These are phyloP conservation scores for Cheilosia scutellata DNA, from an alignment of 2,888 invertebrate species.

Conservation along the genomic window DNA sequence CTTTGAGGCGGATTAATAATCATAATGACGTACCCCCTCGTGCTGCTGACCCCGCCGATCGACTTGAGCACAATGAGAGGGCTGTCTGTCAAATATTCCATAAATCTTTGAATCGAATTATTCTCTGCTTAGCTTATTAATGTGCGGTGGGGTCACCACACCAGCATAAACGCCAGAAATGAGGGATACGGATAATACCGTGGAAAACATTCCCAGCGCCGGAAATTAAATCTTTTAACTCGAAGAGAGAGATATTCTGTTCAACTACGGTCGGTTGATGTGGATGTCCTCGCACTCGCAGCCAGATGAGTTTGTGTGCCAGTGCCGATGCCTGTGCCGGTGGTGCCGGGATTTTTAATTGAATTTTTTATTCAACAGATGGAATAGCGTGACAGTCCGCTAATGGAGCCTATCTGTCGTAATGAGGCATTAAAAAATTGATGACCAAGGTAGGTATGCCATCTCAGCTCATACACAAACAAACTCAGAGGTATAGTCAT, in stretches of 20 bases:
- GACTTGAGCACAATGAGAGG: constrained; percentile 9
- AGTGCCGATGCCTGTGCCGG: not conserved
- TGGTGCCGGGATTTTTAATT: constrained; percentile 25
- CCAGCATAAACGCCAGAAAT: not conserved
- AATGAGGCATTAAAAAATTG: constrained; percentile 53
- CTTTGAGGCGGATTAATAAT: constrained; percentile 63
- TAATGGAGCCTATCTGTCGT: constrained; percentile 45
- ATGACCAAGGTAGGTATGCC: constrained; percentile 28
- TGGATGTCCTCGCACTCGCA: not conserved
- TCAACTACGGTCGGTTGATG: not conserved
- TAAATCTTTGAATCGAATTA: constrained; percentile 68
- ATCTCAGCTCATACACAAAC: not conserved
- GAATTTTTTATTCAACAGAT: constrained; percentile 65
- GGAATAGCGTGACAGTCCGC: constrained; percentile 19
- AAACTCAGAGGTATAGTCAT: constrained; percentile 30
- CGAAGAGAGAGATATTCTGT: constrained; percentile 15
- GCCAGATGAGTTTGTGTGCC: not conserved
- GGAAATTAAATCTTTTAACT: constrained; percentile 67
- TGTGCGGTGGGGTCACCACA: constrained; percentile 1
- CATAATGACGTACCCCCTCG: constrained; percentile 41
- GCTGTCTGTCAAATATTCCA: constrained; percentile 61
- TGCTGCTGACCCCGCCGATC: not conserved
- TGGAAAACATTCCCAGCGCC: constrained; percentile 26
- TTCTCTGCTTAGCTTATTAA: constrained; percentile 43
- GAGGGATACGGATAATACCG: constrained; percentile 4